Conservation (phyloP, 2,888 invertebrate genomes). For the Lithosia quadra region DNA sequence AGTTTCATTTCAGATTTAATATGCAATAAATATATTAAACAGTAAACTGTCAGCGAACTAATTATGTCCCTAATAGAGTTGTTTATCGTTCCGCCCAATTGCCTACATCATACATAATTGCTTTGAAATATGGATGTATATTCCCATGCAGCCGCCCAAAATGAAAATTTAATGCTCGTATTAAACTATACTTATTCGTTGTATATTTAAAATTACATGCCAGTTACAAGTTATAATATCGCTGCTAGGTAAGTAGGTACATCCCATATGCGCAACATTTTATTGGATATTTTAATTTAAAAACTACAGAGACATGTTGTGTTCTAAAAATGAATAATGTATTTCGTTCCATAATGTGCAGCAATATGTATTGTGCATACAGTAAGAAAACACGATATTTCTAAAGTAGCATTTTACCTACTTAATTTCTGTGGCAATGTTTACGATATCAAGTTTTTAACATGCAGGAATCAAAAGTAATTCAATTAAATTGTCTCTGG, state of each 20-base stretch:
- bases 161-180: slow-evolving; percentile 49
- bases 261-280: slow-evolving; percentile 41
- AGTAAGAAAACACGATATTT: slow-evolving; percentile 15
- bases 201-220: slow-evolving; percentile 60
- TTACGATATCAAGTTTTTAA: slow-evolving; percentile 39
- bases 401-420: slow-evolving; percentile 6
- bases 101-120: slow-evolving; percentile 68
- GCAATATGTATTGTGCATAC: too few relatives aligned
- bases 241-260: too few relatives aligned
- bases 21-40: slow-evolving; percentile 33
- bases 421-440: slow-evolving; percentile 26
- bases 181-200: slow-evolving; percentile 55
- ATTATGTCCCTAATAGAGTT: slow-evolving; percentile 79
- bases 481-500: slow-evolving; percentile 67
- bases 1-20: background rate
- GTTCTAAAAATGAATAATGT: slow-evolving; percentile 32
- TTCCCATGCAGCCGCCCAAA: slow-evolving; percentile 67
- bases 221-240: slow-evolving; percentile 46
- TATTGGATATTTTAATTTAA: slow-evolving; percentile 49
- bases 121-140: slow-evolving; percentile 60
- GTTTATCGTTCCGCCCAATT: slow-evolving; percentile 67
- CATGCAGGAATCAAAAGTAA: slow-evolving; percentile 55
- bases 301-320: slow-evolving; percentile 38
- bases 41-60: slow-evolving; percentile 63
- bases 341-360: slow-evolving; percentile 19